phyloP scores from a whole-genome alignment of 2,888 invertebrate genomes.

The Tanypteryx hageni region DNA sequence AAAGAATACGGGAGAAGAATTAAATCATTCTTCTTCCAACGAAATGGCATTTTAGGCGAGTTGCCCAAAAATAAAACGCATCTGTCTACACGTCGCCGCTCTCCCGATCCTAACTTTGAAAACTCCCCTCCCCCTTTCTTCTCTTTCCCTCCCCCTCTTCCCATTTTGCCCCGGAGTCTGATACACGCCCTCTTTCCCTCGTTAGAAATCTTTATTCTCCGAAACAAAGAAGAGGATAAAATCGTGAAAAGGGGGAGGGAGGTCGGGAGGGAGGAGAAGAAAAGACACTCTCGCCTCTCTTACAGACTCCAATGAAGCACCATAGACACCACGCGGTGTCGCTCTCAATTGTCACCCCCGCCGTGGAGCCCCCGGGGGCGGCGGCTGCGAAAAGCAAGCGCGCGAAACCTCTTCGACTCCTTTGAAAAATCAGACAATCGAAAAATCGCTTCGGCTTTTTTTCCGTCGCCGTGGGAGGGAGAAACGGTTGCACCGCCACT shows the following conservation, averaged over 20 bases:
- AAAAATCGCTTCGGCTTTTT: conserved; percentile 43
- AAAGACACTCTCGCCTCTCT: conserved; percentile 25
- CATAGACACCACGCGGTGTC: conserved; percentile 49
- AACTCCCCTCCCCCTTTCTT: neutral
- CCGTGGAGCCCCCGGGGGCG: neutral
- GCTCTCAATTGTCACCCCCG: conserved; percentile 44
- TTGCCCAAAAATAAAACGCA: neutral
- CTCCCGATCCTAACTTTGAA: neutral
- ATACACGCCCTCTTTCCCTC: neutral
- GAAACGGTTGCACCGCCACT: neutral
- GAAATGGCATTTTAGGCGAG: too few species aligned
- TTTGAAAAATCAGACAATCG: conserved; percentile 49
- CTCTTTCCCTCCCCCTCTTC: neutral
- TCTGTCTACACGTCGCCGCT: neutral
- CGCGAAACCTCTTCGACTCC: neutral
- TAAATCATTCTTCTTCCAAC: too few species aligned
- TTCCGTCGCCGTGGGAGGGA: neutral
- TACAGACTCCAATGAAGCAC: neutral
- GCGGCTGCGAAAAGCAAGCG: conserved; percentile 26
- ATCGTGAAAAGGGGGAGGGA: neutral
- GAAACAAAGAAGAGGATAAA: conserved; percentile 41
- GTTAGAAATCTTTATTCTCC: neutral
- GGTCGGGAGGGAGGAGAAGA: neutral
- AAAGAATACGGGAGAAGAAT: too few species aligned
- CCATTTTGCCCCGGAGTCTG: neutral